These are phyloP conservation scores for Sturmia bella DNA, from an alignment of 2,888 invertebrate genomes.

Conservation along the genomic window DNA sequence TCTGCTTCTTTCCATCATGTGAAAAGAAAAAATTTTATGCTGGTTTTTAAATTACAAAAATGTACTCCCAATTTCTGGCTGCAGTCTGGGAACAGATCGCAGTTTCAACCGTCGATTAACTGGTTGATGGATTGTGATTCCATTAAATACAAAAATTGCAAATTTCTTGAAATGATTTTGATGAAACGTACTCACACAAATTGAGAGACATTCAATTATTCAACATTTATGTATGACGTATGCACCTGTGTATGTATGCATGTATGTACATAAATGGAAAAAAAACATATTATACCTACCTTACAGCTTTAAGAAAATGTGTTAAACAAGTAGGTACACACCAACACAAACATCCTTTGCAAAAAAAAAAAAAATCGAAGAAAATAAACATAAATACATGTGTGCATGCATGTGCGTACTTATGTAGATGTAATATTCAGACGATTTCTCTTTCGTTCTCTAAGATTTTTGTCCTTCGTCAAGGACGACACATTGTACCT, in stretches of 20 bases:
- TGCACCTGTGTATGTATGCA: not conserved
- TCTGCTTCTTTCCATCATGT: conserved; percentile 40
- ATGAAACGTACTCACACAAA: too few species aligned
- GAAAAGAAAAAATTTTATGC: conserved; percentile 33
- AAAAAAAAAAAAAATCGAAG: too few species aligned
- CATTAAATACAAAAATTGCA: not conserved
- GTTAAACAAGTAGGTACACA: too few species aligned
- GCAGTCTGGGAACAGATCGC: not conserved
- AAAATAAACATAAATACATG: too few species aligned
- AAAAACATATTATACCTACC: not conserved
- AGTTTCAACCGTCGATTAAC: not conserved
- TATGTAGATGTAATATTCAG: conserved; percentile 6
- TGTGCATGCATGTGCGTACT: too few species aligned
- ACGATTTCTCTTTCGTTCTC: conserved; percentile 24
- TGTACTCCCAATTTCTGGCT: conserved; percentile 47
- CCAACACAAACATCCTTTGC: too few species aligned
- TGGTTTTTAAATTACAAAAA: conserved; percentile 9
- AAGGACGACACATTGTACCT: conserved; percentile 64
- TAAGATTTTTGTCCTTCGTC: conserved; percentile 62
- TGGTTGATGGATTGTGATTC: not conserved
- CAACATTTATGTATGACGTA: too few species aligned
- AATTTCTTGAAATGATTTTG: too few species aligned
- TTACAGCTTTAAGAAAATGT: not conserved
- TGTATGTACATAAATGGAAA: not conserved
- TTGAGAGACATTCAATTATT: too few species aligned